These are phyloP conservation scores for Cyprinus carpio DNA, from an alignment of 2,113 vertebrate genomes.

Conservation along the genomic window DNA sequence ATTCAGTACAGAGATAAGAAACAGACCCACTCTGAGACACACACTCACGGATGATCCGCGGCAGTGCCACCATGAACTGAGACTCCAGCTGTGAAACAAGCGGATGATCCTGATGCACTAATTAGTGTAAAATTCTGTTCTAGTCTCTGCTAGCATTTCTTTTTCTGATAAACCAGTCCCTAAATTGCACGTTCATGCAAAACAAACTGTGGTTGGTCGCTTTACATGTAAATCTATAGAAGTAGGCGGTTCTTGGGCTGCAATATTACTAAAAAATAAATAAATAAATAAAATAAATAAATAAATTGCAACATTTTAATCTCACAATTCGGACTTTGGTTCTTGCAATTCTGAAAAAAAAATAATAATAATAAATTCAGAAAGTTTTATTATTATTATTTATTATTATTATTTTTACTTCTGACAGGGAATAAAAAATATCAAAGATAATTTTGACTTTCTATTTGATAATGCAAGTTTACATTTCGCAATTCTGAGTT, in stretches of 20 bases:
- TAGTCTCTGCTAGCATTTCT: not conserved
- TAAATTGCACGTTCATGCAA: not conserved
- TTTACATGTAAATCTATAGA: not conserved
- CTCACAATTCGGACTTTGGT: too few relatives aligned
- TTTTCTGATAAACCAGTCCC: not conserved
- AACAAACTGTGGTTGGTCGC: not conserved
- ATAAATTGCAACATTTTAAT: too few relatives aligned
- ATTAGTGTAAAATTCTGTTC: not conserved
- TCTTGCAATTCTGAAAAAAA: too few relatives aligned
- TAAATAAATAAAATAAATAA: too few relatives aligned
- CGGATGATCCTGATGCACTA: not conserved
- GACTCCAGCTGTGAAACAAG: conserved; percentile 19
- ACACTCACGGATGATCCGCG: not conserved
- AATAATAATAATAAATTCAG: too few relatives aligned
- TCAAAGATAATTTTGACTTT: too few relatives aligned
- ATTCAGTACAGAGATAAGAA: conserved; percentile 11
- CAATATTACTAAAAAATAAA: not conserved
- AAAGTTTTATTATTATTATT: too few relatives aligned
- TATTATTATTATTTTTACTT: too few relatives aligned
- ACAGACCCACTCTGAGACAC: not conserved
- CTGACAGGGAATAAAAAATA: too few relatives aligned
- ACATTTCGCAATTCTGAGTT: too few relatives aligned
- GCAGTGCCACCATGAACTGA: not conserved
- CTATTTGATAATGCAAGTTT: too few relatives aligned
- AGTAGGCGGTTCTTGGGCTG: not conserved